Evolutionary conservation across 1,140 invertebrate species (phyloP), one percentile per base, ranked within the genome.

Genomic region (Nebria ingens): DNA sequence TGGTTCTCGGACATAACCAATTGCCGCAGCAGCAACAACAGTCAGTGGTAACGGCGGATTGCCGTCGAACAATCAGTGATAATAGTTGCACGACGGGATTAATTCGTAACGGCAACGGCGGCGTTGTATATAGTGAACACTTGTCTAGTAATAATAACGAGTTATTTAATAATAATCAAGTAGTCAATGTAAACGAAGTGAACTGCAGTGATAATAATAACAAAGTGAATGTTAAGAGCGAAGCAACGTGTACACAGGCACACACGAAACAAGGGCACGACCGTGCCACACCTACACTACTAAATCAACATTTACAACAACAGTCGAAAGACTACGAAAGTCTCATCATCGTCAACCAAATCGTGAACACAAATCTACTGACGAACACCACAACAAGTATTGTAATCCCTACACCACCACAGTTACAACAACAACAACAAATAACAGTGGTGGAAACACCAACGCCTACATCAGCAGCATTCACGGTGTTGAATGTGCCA

Each of bases 31-130:
- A 34, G 25, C 25, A 34, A 34, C 25, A 34, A 34, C 25, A 34
- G n/a, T n/a, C n/a, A 34, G 25, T 34, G 25, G 6, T 34, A 34
- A n/a, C n/a, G n/a, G n/a, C 25, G n/a, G 25, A 34, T 6, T 34
- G 25, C n/a, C n/a, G n/a, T 34, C 25, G 25, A 34, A n/a, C 25
- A 34, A 34, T 9, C 25, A 34, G 25, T 34, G n/a, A 6, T 34
- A 34, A 34, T 34, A 34, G 25, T 34, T 9, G n/a, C 25, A 34
- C 25, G n/a, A 34, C 25, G 25, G 25, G 25, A 12, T n/a, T 54
- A 3, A 19, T 54, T 34, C 52, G 51, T 42, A 55, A 57, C 53
- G 55, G 25, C 25, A 34, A 34, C 25, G 25, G 25, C 25, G 25
- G 25, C 25, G n/a, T 34, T 34, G 25, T 34, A 34, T 9, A 34